Evolutionary conservation across 2,797 vertebrate genomes (phyloP), one percentile per base, ranked within the genome.

Genomic region (Poliocrania exsul): DNA sequence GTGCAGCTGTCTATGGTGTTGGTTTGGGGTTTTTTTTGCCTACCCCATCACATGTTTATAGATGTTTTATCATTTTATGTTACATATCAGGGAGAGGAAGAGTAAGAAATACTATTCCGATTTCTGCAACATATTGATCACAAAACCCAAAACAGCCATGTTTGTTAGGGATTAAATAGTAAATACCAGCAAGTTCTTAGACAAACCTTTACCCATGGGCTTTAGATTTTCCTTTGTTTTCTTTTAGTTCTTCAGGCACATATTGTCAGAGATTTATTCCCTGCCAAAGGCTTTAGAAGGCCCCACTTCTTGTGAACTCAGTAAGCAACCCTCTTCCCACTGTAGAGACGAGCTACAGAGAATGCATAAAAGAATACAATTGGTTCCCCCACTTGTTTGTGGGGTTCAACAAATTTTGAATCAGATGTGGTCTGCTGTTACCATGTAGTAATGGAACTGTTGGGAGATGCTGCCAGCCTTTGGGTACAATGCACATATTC

Each of bases 1-100:
- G 80, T 91, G 95, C 96, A 96, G 96, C 95, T 97, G 96, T 88
- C 93, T 95, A 81, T 88, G 83, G 38, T 14, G 86, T 50, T 16
- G 28, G 28, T 51, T 53, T 53, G 25, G 49, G 49, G 26, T 19
- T 62, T 73, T 54, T 88, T 90, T 87, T 86, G 87, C 51, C 70
- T 91, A 66, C 62, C 56, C 92, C 23, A 73, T 72, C 49, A 92
- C 42, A 53, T 67, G 35, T 71, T 92, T 86, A 79, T 88, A 90
- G 91, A 86, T 2, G 73, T 42, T 49, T 92, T 92, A 88, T 91
- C 12, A 53, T 75, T 96, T 92, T 91, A 89, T 86, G 35, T 49
- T 89, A 47, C 51, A 33, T 62, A 77, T 53, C 26, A 88, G 50
- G n/a, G 46, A 71, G 51, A 73, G 37, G 51, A 84, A 79, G 24